Base-by-base conservation (phyloP, 2,888 invertebrate genomes). In the Stegana nigrithorax region DNA sequence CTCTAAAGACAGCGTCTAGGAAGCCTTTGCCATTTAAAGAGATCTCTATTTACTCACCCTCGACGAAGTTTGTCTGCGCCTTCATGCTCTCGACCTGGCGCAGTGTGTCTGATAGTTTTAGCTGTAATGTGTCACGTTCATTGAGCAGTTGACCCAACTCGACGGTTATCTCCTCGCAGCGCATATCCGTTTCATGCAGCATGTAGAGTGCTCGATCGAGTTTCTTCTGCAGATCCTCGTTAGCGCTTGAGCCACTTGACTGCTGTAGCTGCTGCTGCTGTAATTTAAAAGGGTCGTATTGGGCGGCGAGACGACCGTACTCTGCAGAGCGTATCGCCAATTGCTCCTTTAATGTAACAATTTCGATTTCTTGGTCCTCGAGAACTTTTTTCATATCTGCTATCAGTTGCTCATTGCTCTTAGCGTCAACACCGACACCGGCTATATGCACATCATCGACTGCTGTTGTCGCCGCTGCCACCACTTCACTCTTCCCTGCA, bases 171-270 rank as follows among this genome's bases (percentile, higher is more conserved):
- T 95, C 95, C 78, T 95, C 95, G 81, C 93, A 93, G 1, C 93
- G 89, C 63, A 95, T 92, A 72, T 95, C 95, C 68, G 94, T 88
- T 78, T 94, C 93, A 82, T 96, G 95, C 58, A 95, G 86, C 91
- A 93, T 93, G 79, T 94, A 94, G 44, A 94, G 83, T 0, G 94
- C 93, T 58, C 93, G 86, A 79, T 95, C 94, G 59, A 94, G 85
- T 83, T 94, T 93, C 76, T 90, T 87, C 0, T 82, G 76, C 2
- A 84, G 81, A 60, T 69, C 73, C 36, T 73, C 78, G 1, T 65
- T 62, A 1, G 67, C 60, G 25, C 63, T 63, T 5, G 47, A 39
- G 1, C 47, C 14, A 8, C 45, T 6, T 44, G 63, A 6, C 75
- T 66, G 70, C 6, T 79, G 75, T 44, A 62, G 6, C 75, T 66